Conservation (phyloP, 2,888 invertebrate species). For the Tenthredo distinguenda region DNA sequence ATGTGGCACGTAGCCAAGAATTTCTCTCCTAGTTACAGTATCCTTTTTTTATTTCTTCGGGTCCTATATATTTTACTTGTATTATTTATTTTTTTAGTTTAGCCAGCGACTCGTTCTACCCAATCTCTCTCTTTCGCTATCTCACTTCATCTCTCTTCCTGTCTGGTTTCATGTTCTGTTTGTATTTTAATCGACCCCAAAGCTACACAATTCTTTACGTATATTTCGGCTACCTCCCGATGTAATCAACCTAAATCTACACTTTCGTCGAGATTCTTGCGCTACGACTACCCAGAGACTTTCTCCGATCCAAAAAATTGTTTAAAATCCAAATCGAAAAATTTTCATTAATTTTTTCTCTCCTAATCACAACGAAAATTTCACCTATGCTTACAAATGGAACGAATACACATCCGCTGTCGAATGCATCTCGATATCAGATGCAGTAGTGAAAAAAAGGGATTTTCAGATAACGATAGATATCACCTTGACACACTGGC, state of each 20-base stretch:
- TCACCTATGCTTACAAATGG: background rate
- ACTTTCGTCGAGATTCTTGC: background rate
- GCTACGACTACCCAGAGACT: background rate
- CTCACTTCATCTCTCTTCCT: background rate
- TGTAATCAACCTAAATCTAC: slow-evolving; percentile 51
- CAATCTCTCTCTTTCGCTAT: slow-evolving; percentile 49
- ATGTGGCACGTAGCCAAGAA: slow-evolving; percentile 69
- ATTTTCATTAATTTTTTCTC: too few relatives aligned
- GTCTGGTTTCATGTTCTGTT: slow-evolving; percentile 36
- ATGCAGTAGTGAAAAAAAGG: background rate
- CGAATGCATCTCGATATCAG: background rate
- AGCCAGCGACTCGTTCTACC: slow-evolving; percentile 28
- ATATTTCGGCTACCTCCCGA: slow-evolving; percentile 55
- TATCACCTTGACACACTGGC: slow-evolving; percentile 66
- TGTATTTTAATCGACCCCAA: slow-evolving; percentile 62
- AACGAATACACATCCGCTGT: background rate
- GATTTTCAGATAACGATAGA: background rate
- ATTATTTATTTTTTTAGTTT: slow-evolving; percentile 37
- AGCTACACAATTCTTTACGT: slow-evolving; percentile 53
- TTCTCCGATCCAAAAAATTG: background rate
- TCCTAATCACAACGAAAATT: background rate
- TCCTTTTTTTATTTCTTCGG: background rate
- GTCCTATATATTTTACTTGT: slow-evolving; percentile 33
- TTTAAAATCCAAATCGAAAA: background rate
- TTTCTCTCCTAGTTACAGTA: slow-evolving; percentile 56